Conservation (phyloP, 2,113 vertebrate species). For the Takifugu flavidus region DNA sequence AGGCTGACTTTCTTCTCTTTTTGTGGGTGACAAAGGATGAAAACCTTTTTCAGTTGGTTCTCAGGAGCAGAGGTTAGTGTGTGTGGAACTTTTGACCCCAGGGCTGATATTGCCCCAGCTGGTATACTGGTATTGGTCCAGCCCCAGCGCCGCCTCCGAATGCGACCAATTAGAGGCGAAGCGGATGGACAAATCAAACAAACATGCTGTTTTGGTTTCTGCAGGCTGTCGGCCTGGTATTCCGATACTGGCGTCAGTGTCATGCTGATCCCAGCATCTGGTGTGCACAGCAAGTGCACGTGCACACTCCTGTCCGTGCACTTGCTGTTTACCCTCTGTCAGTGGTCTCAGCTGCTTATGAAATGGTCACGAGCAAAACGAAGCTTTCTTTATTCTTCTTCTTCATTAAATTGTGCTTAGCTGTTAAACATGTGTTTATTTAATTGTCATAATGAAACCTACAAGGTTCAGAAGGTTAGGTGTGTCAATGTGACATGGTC, state of each 20-base stretch:
- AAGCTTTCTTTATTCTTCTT: not conserved
- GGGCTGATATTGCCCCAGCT: constrained; percentile 38
- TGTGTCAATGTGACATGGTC: not conserved
- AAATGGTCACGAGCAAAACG: not conserved
- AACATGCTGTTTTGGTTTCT: constrained; percentile 37
- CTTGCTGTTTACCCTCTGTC: constrained; percentile 15
- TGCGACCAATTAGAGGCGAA: constrained; percentile 52
- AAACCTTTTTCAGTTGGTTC: not conserved
- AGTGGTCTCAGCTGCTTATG: constrained; percentile 21
- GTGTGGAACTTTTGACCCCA: constrained; percentile 14
- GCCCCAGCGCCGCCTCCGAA: constrained; percentile 42
- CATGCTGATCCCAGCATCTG: constrained; percentile 34
- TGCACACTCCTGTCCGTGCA: constrained; percentile 2
- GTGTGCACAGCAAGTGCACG: constrained; percentile 10
- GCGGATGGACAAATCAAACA: constrained; percentile 35
- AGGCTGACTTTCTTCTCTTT: not conserved
- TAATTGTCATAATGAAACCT: not conserved
- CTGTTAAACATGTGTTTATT: too few species aligned
- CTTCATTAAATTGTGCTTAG: too few species aligned
- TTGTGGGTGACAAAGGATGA: constrained; percentile 7
- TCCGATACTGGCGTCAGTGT: constrained; percentile 14
- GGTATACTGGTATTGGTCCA: constrained; percentile 50
- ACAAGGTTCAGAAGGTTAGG: too few species aligned
- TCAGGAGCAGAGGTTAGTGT: constrained; percentile 22
- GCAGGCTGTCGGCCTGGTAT: constrained; percentile 5